Conservation (phyloP, 2,113 vertebrate genomes). For the Carassius gibelio region DNA sequence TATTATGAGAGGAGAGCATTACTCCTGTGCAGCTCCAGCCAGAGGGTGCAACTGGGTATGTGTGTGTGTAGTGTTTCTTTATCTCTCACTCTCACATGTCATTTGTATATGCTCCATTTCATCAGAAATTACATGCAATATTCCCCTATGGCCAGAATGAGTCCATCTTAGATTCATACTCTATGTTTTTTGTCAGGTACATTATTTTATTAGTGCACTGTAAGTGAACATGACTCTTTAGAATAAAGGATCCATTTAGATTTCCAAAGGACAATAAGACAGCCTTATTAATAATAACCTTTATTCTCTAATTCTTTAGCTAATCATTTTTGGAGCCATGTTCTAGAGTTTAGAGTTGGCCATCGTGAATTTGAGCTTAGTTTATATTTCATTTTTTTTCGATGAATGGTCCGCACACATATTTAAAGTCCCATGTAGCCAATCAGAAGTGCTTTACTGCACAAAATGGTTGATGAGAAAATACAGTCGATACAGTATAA, state of each 20-base stretch:
- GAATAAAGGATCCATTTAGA: background rate
- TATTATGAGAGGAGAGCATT: conserved; percentile 60
- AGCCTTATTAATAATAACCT: background rate
- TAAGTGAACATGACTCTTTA: background rate
- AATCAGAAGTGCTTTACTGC: background rate
- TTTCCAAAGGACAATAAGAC: background rate
- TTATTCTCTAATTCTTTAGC: background rate
- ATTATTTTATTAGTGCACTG: background rate
- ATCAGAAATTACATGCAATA: conserved; percentile 61
- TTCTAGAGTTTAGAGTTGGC: background rate
- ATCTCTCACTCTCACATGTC: conserved; percentile 50
- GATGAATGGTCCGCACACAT: background rate
- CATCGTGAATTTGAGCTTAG: background rate
- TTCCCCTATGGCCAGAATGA: conserved; percentile 53
- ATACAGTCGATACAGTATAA: background rate
- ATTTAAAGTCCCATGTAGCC: background rate
- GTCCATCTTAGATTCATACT: conserved; percentile 25
- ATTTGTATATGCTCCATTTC: conserved; percentile 60
- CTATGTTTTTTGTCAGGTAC: background rate
- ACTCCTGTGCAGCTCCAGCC: conserved; percentile 41
- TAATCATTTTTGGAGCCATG: background rate
- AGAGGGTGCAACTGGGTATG: conserved; percentile 44
- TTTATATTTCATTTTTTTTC: background rate
- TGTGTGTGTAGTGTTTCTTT: conserved; percentile 50
- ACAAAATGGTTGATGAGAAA: background rate